Evolutionary conservation across 2,113 vertebrate genomes (phyloP), one percentile per base, ranked within the genome.

Genomic region (Heliornis fulica): DNA sequence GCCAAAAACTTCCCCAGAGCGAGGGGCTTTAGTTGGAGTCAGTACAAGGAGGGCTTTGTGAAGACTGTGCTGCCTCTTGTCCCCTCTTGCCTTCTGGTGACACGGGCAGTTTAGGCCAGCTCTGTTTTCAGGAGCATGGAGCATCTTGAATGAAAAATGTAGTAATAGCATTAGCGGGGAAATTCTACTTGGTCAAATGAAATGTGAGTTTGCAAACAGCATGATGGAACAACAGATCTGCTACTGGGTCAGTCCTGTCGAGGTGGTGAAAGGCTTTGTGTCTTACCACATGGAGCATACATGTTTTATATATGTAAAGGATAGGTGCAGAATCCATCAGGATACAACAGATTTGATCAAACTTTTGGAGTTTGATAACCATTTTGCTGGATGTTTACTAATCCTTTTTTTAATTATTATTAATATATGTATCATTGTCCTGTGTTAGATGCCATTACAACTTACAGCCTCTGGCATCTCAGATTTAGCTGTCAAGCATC

Each of bases 21-120:
- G 18, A 53, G 31, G 40, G n/a, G 57, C 53, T 96, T 92, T 53
- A 87, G 83, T 89, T 57, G 56, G 10, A 53, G 43, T 57, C 45
- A 9, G 16, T 75, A 85, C 63, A 96, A 95, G 74, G 63, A 93
- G 10, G 38, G 22, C 87, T 95, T 89, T 94, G 82, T 94, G 78
- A 69, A 15, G 70, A 46, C 41, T 54, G 59, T n/a, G 32, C 66
- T 93, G 65, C 25, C 40, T 17, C 63, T 87, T 83, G 63, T 85
- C 61, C 36, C 15, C 15, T 82, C n/a, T 53, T 94, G 56, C 26
- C 18, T 82, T 91, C 34, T 80, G 43, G 41, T 85, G 40, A 68
- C 63, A 45, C 43, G 20, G 74, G 22, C 77, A 79, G 31, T 36
- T 71, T 87, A 63, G 82, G 40, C 48, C 61, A 65, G 46, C 59